Percentiles rank a stretch among this genome's conserved stretches.
phyloP scores from a whole-genome alignment of 2,888 invertebrate species.

The Pheosia tremula region DNA sequence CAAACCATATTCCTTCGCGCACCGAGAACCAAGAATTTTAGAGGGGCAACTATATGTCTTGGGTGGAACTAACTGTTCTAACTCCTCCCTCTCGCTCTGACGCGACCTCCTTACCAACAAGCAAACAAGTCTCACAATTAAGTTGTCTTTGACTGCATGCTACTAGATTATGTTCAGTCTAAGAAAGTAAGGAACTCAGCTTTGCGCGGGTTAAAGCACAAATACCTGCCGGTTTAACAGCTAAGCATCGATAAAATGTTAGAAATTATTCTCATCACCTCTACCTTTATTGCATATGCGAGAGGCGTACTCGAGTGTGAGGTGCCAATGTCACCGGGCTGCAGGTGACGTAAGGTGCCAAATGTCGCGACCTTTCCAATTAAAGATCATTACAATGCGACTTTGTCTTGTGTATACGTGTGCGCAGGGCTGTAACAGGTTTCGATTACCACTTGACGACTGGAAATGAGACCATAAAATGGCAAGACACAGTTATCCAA shows the following conservation, averaged over 20 bases:
- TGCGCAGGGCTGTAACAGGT: not conserved
- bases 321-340: not conserved
- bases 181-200: too few relatives aligned
- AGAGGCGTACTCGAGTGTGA: not conserved
- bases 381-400: constrained; percentile 1
- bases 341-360: not conserved
- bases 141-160: not conserved
- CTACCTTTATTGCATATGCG: not conserved
- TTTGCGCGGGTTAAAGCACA: too few relatives aligned
- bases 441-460: not conserved
- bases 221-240: too few relatives aligned
- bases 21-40: too few relatives aligned
- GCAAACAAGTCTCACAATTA: not conserved
- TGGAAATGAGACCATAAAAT: not conserved
- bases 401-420: not conserved
- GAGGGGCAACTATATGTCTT: too few relatives aligned
- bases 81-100: constrained; percentile 2
- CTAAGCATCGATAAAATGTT: too few relatives aligned
- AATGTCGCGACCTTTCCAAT: constrained; percentile 12
- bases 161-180: not conserved
- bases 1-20: not conserved
- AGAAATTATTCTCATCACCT: not conserved
- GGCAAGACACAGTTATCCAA: not conserved
- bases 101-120: not conserved
- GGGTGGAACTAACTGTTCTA: too few relatives aligned